Conservation (phyloP, 2,888 invertebrate genomes). For the Pomacea canaliculata region DNA sequence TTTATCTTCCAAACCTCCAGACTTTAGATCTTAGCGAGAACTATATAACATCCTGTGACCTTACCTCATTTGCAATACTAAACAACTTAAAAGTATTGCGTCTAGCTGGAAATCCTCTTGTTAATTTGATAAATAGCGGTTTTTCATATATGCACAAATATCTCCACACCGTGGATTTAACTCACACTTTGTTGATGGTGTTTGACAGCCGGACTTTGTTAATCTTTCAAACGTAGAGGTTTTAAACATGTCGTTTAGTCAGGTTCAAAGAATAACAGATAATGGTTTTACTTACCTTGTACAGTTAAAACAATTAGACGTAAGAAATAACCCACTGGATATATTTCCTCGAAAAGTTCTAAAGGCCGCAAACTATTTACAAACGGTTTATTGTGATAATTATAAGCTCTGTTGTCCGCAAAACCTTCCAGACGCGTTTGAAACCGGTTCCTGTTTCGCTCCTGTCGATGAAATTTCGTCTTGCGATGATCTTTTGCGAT, state of each 20-base stretch:
- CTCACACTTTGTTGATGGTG: no score
- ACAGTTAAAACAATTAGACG: constrained; percentile 11
- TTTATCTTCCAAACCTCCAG: constrained; percentile 11
- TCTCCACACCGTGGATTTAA: no score
- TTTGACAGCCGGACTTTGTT: no score
- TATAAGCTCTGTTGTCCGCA: constrained; percentile 26
- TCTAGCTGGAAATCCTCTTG: constrained; percentile 4
- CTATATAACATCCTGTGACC: not conserved
- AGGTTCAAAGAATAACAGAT: not conserved
- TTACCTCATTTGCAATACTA: constrained; percentile 3
- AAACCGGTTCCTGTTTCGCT: constrained; percentile 6
- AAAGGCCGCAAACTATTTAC: not conserved
- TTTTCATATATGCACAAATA: no score
- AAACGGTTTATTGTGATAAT: constrained; percentile 18
- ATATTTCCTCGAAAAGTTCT: constrained; percentile 1
- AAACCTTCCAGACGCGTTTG: constrained; percentile 16
- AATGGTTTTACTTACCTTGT: constrained; percentile 16
- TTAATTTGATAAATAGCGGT: no score
- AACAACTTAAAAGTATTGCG: constrained; percentile 10
- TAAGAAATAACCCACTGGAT: constrained; percentile 9
- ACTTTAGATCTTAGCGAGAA: constrained; percentile 26
- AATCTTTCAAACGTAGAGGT: no score
- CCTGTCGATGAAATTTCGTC: constrained; percentile 24
- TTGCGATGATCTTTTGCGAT: constrained; percentile 25
- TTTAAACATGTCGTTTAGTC: no score